Conservation (phyloP, 2,113 vertebrate genomes). For the Myotis brandtii region DNA sequence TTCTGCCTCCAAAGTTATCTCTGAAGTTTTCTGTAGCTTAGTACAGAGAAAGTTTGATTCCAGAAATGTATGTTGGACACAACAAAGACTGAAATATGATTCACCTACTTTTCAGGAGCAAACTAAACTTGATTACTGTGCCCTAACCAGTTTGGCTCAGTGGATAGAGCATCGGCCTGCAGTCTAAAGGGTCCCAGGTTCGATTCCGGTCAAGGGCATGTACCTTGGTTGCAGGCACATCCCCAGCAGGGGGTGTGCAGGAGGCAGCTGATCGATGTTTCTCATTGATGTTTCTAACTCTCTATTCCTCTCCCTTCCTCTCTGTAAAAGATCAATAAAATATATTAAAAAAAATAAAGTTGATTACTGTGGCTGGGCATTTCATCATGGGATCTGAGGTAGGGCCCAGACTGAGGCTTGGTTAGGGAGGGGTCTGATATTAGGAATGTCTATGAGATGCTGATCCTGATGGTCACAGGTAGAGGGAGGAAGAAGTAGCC, state of each 20-base stretch:
- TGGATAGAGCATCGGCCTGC: too few relatives aligned
- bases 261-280: too few relatives aligned
- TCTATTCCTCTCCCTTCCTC: too few relatives aligned
- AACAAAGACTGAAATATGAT: not conserved
- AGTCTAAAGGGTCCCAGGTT: too few relatives aligned
- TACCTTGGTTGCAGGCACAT: too few relatives aligned
- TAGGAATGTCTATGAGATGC: not conserved
- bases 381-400: not conserved
- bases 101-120: not conserved
- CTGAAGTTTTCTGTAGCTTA: not conserved
- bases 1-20: not conserved
- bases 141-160: too few relatives aligned
- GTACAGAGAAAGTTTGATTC: not conserved
- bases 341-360: not conserved
- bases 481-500: not conserved
- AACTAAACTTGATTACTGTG: not conserved
- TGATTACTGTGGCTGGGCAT: not conserved
- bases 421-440: not conserved
- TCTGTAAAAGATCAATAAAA: too few relatives aligned
- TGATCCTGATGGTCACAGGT: not conserved
- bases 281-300: too few relatives aligned
- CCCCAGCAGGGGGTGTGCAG: too few relatives aligned
- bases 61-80: not conserved
- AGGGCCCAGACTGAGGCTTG: not conserved
- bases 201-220: too few relatives aligned